A percentile compares a stretch with the other conserved stretches of the same genome.
These are phyloP conservation scores for Macrophya alboannulata DNA, from an alignment of 2,888 invertebrate genomes.

Conservation along the genomic window DNA sequence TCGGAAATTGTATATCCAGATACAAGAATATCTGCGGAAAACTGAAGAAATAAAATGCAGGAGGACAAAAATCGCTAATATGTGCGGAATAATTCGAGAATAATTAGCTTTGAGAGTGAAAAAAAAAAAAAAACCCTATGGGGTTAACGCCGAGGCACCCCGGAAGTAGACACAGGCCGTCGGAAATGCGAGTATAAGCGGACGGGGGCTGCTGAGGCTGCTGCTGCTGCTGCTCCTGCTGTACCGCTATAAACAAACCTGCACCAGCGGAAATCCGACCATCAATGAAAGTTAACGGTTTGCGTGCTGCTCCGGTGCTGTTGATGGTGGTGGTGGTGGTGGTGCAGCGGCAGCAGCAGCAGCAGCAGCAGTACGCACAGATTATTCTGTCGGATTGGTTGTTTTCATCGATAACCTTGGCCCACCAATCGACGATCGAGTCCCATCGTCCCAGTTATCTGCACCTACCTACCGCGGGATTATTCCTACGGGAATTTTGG, in stretches of 20 bases:
- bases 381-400: slow-evolving; percentile 47
- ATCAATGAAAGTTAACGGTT: slow-evolving; percentile 55
- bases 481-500: not conserved
- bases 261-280: slow-evolving; percentile 45
- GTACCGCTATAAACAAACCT: slow-evolving; percentile 53
- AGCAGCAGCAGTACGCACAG: slow-evolving; percentile 30
- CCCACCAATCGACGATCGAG: slow-evolving; percentile 45
- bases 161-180: slow-evolving; percentile 25
- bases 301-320: slow-evolving; percentile 7
- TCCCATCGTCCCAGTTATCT: slow-evolving; percentile 39
- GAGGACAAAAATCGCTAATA: too few species aligned
- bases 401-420: slow-evolving; percentile 54
- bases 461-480: not conserved
- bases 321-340: not conserved
- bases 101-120: not conserved
- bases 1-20: not conserved
- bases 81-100: too few species aligned
- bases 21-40: not conserved
- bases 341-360: not conserved
- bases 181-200: slow-evolving; percentile 40
- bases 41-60: not conserved
- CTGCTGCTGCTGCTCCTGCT: slow-evolving; percentile 22
- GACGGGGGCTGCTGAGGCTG: not conserved
- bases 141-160: not conserved
- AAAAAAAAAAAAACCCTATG: not conserved